Percentiles rank a stretch among this genome's conserved stretches.
Evolutionary conservation across 53 echinoderm and acorn worm genomes (phyloP).

Genomic region (Echinarachnius parma): DNA sequence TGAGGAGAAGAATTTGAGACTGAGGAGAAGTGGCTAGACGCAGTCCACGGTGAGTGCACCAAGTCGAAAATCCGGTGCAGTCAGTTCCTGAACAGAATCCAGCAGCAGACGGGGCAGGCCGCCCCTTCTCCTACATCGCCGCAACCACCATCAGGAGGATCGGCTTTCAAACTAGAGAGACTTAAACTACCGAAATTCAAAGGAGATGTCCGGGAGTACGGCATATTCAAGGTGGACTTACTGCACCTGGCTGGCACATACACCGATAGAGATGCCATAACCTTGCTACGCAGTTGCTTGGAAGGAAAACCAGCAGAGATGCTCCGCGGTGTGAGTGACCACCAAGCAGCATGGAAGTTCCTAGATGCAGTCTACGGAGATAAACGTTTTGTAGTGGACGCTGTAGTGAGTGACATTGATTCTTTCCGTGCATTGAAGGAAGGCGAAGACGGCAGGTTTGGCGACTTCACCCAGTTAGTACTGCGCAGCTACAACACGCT

Average conservation of each 20-base stretch:
- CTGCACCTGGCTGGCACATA: neutral
- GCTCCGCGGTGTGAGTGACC: constrained; percentile 19
- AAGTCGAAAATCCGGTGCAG: too few species aligned
- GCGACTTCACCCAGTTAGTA: constrained; percentile 41
- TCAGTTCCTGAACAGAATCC: too few species aligned
- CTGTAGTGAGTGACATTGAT: constrained; percentile 36
- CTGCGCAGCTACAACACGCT: constrained; percentile 42
- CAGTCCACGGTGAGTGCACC: too few species aligned
- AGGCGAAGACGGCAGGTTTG: constrained; percentile 50
- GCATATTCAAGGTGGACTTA: constrained; percentile 21
- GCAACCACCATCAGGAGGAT: neutral
- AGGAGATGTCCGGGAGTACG: constrained; percentile 13
- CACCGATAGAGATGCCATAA: constrained; percentile 5
- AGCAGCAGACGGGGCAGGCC: too few species aligned
- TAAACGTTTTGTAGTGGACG: constrained; percentile 46
- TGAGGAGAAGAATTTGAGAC: too few species aligned
- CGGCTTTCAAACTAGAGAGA: constrained; percentile 16
- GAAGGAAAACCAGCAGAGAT: constrained; percentile 26
- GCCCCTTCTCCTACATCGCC: neutral
- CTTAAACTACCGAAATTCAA: constrained; percentile 34
- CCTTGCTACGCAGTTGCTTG: constrained; percentile 5
- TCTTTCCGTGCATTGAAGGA: constrained; percentile 39
- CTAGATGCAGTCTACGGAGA: constrained; percentile 46
- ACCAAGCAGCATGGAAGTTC: constrained; percentile 29
- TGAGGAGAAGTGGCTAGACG: too few species aligned